Conservation (phyloP, 2,113 vertebrate species). For the Rhinopomastus cyanomelas region DNA sequence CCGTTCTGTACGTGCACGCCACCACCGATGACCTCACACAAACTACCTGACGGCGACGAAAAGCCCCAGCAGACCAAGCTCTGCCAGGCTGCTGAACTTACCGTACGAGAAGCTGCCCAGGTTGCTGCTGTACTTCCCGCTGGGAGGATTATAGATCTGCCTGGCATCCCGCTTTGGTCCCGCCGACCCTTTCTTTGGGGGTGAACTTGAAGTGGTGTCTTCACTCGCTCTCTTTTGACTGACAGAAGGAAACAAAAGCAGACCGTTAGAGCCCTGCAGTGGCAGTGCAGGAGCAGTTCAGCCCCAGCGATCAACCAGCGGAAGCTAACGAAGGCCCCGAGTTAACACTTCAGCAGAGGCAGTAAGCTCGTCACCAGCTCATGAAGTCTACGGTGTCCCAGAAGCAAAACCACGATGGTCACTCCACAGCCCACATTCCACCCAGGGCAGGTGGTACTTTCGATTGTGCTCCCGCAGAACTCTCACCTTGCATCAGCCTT, state of each 20-base stretch:
- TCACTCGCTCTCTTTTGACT: slow-evolving; percentile 90
- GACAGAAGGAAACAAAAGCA: slow-evolving; percentile 24
- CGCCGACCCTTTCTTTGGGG: slow-evolving; percentile 85
- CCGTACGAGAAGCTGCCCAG: slow-evolving; percentile 92
- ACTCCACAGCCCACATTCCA: background rate
- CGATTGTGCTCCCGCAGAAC: background rate
- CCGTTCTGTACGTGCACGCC: background rate
- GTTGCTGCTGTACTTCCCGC: slow-evolving; percentile 95
- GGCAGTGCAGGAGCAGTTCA: background rate
- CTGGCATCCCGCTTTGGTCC: slow-evolving; percentile 92
- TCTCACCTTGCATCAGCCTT: slow-evolving; percentile 87
- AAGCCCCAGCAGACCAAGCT: background rate
- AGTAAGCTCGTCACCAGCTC: background rate
- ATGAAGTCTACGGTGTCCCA: background rate
- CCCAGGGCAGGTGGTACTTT: background rate
- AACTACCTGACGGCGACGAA: background rate
- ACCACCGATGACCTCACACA: background rate
- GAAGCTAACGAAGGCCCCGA: background rate
- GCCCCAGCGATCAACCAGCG: background rate
- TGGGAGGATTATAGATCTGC: slow-evolving; percentile 98
- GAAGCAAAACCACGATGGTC: background rate
- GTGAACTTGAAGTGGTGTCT: slow-evolving; percentile 80
- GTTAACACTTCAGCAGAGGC: background rate
- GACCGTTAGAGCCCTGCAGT: background rate
- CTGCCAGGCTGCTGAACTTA: slow-evolving; percentile 73